phyloP scores from a whole-genome alignment of 2,797 vertebrate genomes.

The Scleropages formosus region DNA sequence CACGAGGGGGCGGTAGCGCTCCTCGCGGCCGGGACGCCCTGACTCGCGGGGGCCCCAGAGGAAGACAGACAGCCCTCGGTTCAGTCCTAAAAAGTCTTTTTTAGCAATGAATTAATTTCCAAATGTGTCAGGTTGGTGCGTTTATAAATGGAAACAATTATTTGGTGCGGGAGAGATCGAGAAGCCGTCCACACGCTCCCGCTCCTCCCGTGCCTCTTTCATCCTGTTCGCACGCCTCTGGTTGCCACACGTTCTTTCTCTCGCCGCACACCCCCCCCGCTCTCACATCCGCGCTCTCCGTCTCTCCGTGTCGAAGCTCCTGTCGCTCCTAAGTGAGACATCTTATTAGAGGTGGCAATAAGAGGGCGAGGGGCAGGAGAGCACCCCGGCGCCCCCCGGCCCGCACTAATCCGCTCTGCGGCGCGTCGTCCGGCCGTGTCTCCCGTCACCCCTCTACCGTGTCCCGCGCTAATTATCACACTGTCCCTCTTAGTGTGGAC shows the following conservation, averaged over 20 bases:
- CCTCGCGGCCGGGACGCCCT: neutral
- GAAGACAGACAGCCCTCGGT: neutral
- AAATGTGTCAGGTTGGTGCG: conserved; percentile 24
- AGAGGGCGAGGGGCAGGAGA: neutral
- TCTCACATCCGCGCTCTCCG: neutral
- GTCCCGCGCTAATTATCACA: neutral
- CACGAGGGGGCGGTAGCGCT: conserved; percentile 15
- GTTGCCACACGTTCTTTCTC: neutral
- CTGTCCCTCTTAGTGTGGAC: neutral
- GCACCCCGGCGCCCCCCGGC: no score
- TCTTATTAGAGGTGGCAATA: conserved; percentile 1
- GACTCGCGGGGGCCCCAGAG: conserved; percentile 8
- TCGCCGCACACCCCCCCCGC: neutral
- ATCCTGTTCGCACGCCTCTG: neutral
- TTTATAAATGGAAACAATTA: conserved; percentile 25
- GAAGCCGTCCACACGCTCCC: neutral
- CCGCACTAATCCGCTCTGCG: conserved; percentile 12
- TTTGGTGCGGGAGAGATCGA: conserved; percentile 8
- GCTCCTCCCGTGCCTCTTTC: neutral
- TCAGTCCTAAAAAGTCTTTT: conserved; percentile 22
- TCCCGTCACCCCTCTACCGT: no score
- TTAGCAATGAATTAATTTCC: conserved; percentile 26
- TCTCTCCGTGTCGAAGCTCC: neutral
- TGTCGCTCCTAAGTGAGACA: neutral
- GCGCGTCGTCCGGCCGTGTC: neutral